A percentile compares a stretch with the other conserved stretches of the same genome.
Conservation (phyloP, 2,113 vertebrate genomes). For the Gopherus evgoodei region DNA sequence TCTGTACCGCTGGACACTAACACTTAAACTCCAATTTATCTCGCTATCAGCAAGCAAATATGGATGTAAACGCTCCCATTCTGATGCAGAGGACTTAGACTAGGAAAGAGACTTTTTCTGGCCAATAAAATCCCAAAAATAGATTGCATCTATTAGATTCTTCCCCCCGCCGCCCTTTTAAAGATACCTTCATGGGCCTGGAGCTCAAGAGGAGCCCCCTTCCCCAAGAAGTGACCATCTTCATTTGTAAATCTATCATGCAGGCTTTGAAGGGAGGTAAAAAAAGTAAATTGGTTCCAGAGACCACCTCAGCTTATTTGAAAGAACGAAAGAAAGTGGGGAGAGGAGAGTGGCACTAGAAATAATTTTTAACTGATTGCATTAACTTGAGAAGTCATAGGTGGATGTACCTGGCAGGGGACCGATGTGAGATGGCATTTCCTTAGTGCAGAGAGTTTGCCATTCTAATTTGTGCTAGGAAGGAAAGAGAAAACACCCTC, state of each 20-base stretch:
- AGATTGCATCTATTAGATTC: neutral
- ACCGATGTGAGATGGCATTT: neutral
- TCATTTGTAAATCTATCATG: fast-evolving
- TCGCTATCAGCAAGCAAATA: fast-evolving
- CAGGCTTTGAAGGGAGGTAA: neutral
- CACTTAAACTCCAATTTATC: neutral
- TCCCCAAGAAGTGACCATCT: fast-evolving
- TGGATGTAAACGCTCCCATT: fast-evolving
- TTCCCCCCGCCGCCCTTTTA: neutral
- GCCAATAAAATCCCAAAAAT: neutral
- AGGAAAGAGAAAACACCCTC: neutral
- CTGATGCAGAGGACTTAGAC: neutral
- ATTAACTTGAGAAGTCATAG: neutral
- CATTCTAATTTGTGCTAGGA: neutral
- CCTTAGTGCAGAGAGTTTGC: neutral
- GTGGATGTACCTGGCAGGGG: too few species aligned
- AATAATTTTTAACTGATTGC: fast-evolving
- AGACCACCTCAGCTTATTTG: neutral
- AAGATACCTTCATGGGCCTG: fast-evolving
- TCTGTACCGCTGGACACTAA: fast-evolving
- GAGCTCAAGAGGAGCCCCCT: neutral
- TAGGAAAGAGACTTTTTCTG: neutral
- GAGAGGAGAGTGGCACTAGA: neutral
- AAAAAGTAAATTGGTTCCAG: neutral
- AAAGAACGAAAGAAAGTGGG: neutral